Base-by-base conservation (phyloP, 2,888 invertebrate genomes). In the Sphaerophoria taeniata region DNA sequence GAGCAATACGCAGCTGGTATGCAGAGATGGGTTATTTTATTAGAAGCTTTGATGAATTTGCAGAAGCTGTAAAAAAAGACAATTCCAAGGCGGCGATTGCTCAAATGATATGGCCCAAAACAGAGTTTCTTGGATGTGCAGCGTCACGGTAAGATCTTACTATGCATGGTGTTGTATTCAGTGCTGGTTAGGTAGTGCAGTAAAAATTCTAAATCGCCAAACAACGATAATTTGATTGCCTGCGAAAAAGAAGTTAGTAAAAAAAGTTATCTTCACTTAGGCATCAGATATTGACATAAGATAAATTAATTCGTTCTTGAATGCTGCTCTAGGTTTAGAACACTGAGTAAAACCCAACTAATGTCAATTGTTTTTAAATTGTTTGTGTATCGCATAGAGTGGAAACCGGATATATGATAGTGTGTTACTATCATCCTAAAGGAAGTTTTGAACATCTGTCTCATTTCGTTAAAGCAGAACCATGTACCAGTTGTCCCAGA, bases 111-210 rank as follows among this genome's bases (percentile, higher is more conserved):
- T 88, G 88, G 87, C 89, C 89, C 6, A 43, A 43, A 12, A 45
- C 83, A 11, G 87, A 89, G 51, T 89, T 89, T 76, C 53, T 89
- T 12, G 89, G 89, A n/a, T 89, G 89, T 73, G 87, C 87, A 6
- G 88, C 82, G 3, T n/a, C n/a, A n/a, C n/a, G n/a, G n/a, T n/a
- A n/a, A n/a, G n/a, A n/a, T n/a, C n/a, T n/a, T n/a, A n/a, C n/a
- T n/a, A n/a, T n/a, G n/a, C n/a, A n/a, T n/a, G n/a, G n/a, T n/a
- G n/a, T n/a, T n/a, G n/a, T n/a, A n/a, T n/a, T n/a, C n/a, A n/a
- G n/a, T n/a, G n/a, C n/a, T n/a, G n/a, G n/a, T n/a, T n/a, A n/a
- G n/a, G n/a, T n/a, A n/a, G n/a, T n/a, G n/a, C n/a, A n/a, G n/a
- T n/a, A n/a, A n/a, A n/a, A n/a, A n/a, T n/a, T n/a, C n/a, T n/a